These are phyloP conservation scores for Drosophila sp. DNA, from an alignment of 1,140 invertebrate species.

Conservation along the genomic window DNA sequence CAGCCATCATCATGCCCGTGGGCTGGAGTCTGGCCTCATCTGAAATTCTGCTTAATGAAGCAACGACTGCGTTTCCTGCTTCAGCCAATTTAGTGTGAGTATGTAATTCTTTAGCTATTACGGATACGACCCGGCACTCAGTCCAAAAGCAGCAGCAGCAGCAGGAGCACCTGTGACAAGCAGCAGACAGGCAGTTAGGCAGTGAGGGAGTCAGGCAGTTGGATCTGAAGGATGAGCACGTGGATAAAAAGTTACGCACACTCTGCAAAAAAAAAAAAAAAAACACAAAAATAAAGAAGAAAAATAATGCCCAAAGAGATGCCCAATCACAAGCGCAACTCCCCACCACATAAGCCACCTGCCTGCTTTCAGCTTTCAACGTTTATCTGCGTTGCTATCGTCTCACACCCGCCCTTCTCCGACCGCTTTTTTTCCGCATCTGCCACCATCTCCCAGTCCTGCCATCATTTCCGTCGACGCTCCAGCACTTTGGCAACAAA, in stretches of 20 bases:
- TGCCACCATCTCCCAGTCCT: slow-evolving; percentile 29
- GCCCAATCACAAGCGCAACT: slow-evolving; percentile 47
- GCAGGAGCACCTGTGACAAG: slow-evolving; percentile 68
- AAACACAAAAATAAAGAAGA: background rate
- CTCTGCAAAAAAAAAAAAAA: slow-evolving; percentile 20
- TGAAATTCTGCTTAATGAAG: slow-evolving; percentile 82
- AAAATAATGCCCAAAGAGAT: slow-evolving; percentile 22
- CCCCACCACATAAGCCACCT: slow-evolving; percentile 50
- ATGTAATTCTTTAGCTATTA: slow-evolving; percentile 83
- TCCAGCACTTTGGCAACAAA: slow-evolving; percentile 79
- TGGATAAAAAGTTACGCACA: slow-evolving; percentile 77
- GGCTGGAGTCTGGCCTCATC: slow-evolving; percentile 53
- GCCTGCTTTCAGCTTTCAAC: slow-evolving; percentile 54
- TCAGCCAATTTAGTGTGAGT: slow-evolving; percentile 81
- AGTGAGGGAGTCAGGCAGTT: slow-evolving; percentile 12
- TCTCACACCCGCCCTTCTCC: background rate
- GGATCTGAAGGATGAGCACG: slow-evolving; percentile 3
- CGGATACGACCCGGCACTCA: slow-evolving; percentile 52
- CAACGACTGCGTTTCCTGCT: slow-evolving; percentile 82
- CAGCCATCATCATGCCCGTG: background rate
- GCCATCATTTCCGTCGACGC: slow-evolving; percentile 65
- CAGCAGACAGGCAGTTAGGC: slow-evolving; percentile 15
- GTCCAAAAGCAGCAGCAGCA: slow-evolving; percentile 1
- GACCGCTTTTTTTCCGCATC: background rate
- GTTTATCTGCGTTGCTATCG: slow-evolving; percentile 59